phyloP scores from a whole-genome alignment of 2,113 vertebrate species.

The Halcyon senegalensis region DNA sequence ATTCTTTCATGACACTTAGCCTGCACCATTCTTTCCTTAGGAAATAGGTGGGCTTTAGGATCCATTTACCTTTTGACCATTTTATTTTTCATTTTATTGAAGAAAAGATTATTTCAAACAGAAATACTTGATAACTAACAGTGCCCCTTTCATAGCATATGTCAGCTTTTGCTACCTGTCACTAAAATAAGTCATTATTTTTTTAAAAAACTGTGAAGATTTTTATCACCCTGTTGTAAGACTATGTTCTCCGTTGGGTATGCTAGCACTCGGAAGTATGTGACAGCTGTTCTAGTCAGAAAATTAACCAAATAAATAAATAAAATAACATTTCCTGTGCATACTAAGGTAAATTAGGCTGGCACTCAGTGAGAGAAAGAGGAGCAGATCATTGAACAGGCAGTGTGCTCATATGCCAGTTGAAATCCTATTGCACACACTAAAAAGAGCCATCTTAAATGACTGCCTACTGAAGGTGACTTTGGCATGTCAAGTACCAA shows the following conservation, averaged over 20 bases:
- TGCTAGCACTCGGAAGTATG: background rate
- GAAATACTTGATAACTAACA: background rate
- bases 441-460: background rate
- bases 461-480: background rate
- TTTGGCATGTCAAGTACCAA: constrained; percentile 9
- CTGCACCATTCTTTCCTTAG: background rate
- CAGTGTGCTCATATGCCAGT: background rate
- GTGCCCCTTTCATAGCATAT: background rate
- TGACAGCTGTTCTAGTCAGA: background rate
- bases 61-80: background rate
- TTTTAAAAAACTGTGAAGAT: background rate
- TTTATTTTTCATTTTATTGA: background rate
- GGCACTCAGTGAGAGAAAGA: background rate
- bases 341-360: background rate
- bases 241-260: background rate
- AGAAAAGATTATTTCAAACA: background rate
- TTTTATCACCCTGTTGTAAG: background rate
- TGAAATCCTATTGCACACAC: background rate
- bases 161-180: background rate
- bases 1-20: background rate
- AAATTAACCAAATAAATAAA: background rate
- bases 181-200: background rate
- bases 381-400: background rate
- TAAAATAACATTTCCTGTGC: background rate
- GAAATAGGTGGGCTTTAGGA: background rate